A percentile compares a stretch with the other conserved stretches of the same genome.
Evolutionary conservation across 2,113 vertebrate genomes (phyloP).

Genomic region (Archilochus colubris): DNA sequence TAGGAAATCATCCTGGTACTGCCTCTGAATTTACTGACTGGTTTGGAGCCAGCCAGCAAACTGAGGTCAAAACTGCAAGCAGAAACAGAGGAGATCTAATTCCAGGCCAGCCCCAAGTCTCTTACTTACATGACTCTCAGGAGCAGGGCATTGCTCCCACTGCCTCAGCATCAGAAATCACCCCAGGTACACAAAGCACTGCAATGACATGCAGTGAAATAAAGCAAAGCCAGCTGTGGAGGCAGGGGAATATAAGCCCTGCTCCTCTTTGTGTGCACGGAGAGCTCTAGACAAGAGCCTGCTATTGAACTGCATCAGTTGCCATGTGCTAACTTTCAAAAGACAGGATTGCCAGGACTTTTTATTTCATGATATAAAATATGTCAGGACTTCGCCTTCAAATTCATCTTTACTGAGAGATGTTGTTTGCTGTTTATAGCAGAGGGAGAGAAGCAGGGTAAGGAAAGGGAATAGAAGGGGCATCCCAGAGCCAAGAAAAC

Average conservation of each 20-base stretch:
- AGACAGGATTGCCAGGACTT: neutral
- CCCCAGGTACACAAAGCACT: neutral
- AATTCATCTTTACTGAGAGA: neutral
- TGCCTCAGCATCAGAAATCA: neutral
- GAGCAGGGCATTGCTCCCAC: neutral
- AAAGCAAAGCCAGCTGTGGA: neutral
- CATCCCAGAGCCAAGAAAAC: neutral
- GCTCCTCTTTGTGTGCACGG: neutral
- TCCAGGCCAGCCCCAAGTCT: neutral
- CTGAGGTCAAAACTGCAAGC: neutral
- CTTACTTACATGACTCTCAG: neutral
- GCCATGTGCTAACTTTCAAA: neutral
- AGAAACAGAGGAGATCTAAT: neutral
- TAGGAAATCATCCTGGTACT: neutral
- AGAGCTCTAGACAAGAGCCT: neutral
- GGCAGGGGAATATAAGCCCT: neutral
- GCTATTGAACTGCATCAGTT: neutral
- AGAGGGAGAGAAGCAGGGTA: neutral
- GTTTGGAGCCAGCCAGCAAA: neutral
- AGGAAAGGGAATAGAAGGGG: neutral
- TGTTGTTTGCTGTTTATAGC: neutral
- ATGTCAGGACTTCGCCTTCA: neutral
- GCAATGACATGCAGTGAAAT: neutral
- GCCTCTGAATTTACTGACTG: conserved; percentile 5
- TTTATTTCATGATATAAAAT: neutral